phyloP scores from a whole-genome alignment of 2,113 vertebrate genomes.

The Enhydra lutris region DNA sequence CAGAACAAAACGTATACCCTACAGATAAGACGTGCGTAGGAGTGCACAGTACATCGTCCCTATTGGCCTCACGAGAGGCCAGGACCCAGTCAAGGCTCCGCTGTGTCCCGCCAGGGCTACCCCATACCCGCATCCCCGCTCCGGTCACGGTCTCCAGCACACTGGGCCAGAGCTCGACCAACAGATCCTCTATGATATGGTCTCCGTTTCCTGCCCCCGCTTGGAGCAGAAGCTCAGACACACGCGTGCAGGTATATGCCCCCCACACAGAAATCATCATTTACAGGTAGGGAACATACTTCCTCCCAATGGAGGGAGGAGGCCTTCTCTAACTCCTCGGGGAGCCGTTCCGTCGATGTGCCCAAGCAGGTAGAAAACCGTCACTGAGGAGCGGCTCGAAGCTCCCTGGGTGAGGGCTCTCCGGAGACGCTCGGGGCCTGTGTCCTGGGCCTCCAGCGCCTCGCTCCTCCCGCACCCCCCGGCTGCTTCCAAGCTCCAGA shows the following conservation, averaged over 20 bases:
- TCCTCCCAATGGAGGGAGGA: background rate
- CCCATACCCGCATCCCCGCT: too few relatives aligned
- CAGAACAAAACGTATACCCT: background rate
- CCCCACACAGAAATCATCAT: background rate
- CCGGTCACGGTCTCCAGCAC: background rate
- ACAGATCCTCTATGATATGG: too few relatives aligned
- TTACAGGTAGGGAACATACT: background rate
- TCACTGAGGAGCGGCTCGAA: background rate
- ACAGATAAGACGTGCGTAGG: background rate
- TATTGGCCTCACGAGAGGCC: background rate
- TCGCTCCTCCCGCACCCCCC: rapidly evolving
- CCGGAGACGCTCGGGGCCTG: rapidly evolving
- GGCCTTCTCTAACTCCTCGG: background rate
- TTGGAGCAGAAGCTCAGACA: background rate
- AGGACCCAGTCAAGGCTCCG: background rate
- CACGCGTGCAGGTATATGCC: background rate
- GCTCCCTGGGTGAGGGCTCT: background rate
- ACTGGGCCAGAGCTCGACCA: background rate
- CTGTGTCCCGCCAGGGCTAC: background rate
- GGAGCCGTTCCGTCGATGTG: background rate
- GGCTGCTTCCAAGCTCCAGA: background rate
- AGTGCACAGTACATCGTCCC: background rate
- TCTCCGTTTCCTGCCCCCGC: background rate
- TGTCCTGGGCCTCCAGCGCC: background rate
- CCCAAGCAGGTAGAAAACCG: background rate